A percentile compares a stretch with the other conserved stretches of the same genome.
These are phyloP conservation scores for Macropodus opercularis DNA, from an alignment of 2,797 vertebrate species.

Conservation along the genomic window DNA sequence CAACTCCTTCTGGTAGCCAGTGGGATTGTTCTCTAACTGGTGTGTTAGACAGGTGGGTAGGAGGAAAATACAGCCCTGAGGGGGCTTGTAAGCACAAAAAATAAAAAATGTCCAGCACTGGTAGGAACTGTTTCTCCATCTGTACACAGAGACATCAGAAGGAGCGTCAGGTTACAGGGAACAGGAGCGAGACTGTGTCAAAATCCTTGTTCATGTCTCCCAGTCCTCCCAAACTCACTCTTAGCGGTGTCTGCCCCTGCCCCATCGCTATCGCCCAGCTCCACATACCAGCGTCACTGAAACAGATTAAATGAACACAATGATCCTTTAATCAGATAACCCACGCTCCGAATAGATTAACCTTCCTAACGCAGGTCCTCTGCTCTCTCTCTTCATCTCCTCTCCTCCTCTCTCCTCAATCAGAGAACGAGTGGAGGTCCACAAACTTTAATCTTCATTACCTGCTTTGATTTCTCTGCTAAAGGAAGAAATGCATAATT, in stretches of 20 bases:
- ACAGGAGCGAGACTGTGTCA: conserved; percentile 19
- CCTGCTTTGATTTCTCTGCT: conserved; percentile 85
- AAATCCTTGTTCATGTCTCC: conserved; percentile 18
- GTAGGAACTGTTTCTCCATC: conserved; percentile 7
- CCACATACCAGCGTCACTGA: conserved; percentile 74
- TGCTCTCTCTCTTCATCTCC: conserved; percentile 58
- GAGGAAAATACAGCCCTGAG: conserved; percentile 42
- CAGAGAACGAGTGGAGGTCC: conserved; percentile 63
- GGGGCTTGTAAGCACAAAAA: conserved; percentile 27
- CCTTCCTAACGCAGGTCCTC: conserved; percentile 78
- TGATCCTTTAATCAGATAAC: conserved; percentile 85
- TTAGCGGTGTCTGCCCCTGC: conserved; percentile 34
- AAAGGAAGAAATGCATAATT: conserved; percentile 88
- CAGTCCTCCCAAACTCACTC: conserved; percentile 47
- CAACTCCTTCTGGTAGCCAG: conserved; percentile 57
- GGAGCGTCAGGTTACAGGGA: conserved; percentile 31
- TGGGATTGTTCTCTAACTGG: conserved; percentile 32
- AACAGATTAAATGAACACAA: conserved; percentile 86
- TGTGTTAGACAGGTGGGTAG: conserved; percentile 16
- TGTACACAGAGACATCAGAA: conserved; percentile 30
- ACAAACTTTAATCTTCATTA: conserved; percentile 87
- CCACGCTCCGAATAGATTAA: conserved; percentile 83
- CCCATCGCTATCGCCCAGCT: conserved; percentile 62
- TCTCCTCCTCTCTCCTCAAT: conserved; percentile 56
- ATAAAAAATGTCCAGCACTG: conserved; percentile 28